Evolutionary conservation across 2,113 vertebrate genomes (phyloP).

Genomic region (Illadopsis cleaveri): DNA sequence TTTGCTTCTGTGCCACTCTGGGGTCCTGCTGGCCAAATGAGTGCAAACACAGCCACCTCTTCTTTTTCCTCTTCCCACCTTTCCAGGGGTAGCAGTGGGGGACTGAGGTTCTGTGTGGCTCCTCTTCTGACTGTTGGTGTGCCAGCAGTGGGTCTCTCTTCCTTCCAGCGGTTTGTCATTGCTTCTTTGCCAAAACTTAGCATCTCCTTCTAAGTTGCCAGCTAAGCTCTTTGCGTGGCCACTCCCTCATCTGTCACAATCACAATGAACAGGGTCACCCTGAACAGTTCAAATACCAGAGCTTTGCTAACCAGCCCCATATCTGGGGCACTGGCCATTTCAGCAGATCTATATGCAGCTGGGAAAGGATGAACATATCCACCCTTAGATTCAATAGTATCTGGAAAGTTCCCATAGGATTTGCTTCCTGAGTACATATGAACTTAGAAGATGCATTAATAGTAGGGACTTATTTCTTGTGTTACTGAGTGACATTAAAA

Average conservation of each 20-base stretch:
- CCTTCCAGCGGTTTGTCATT: not conserved
- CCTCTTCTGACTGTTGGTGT: not conserved
- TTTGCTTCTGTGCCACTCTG: slow-evolving; percentile 32
- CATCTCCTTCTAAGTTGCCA: not conserved
- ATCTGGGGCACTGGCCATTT: not conserved
- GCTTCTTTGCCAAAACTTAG: not conserved
- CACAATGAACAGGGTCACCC: not conserved
- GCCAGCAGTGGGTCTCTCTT: not conserved
- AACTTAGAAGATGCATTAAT: slow-evolving; percentile 58
- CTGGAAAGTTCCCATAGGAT: slow-evolving; percentile 57
- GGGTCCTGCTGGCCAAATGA: slow-evolving; percentile 69
- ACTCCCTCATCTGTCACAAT: not conserved
- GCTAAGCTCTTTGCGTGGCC: not conserved
- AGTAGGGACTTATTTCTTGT: slow-evolving; percentile 36
- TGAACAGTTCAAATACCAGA: not conserved
- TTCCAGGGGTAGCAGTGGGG: not conserved
- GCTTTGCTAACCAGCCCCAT: not conserved
- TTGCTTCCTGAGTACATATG: slow-evolving; percentile 58
- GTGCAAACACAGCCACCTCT: not conserved
- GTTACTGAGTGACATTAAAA: slow-evolving; percentile 70
- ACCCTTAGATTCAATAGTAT: slow-evolving; percentile 27
- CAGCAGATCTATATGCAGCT: not conserved
- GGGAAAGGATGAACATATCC: not conserved
- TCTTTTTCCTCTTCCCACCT: not conserved
- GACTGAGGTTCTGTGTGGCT: not conserved